These are phyloP conservation scores for Amphipoea lucens DNA, from an alignment of 2,888 invertebrate species.

Conservation along the genomic window DNA sequence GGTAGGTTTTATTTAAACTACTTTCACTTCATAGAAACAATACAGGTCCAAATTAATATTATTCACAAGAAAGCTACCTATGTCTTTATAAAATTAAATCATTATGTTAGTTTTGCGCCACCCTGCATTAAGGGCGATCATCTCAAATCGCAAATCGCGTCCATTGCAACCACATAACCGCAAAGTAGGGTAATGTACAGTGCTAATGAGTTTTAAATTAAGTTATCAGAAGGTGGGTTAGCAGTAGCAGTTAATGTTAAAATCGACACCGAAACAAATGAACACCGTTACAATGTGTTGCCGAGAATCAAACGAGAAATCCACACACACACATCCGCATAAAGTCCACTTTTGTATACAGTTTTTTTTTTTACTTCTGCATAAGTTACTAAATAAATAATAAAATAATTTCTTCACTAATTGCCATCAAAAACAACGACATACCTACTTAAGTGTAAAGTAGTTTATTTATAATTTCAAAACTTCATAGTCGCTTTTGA, in stretches of 20 bases:
- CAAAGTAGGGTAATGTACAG: conserved; percentile 71
- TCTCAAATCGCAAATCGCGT: conserved; percentile 31
- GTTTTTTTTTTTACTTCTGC: background rate
- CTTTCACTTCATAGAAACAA: background rate
- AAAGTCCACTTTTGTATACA: background rate
- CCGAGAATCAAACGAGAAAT: conserved; percentile 1
- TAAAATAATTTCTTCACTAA: background rate
- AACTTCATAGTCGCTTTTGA: too few relatives aligned
- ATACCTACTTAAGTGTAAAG: too few relatives aligned
- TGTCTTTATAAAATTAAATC: background rate
- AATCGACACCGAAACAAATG: conserved; percentile 56
- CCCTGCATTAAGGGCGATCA: too few relatives aligned
- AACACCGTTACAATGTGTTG: conserved; percentile 46
- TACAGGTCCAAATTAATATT: background rate
- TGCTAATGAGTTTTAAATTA: conserved; percentile 70
- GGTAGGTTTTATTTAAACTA: background rate
- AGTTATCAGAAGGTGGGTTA: conserved; percentile 60
- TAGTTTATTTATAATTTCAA: background rate
- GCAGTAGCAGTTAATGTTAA: conserved; percentile 53
- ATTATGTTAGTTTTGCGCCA: background rate
- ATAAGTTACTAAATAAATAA: background rate
- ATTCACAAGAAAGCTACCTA: background rate
- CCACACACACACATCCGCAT: too few relatives aligned
- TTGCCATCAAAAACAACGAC: background rate
- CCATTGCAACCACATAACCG: conserved; percentile 35